Evolutionary conservation across 2,888 invertebrate species (phyloP), one percentile per base, ranked within the genome.

Genomic region (Calliphora vomitoria): DNA sequence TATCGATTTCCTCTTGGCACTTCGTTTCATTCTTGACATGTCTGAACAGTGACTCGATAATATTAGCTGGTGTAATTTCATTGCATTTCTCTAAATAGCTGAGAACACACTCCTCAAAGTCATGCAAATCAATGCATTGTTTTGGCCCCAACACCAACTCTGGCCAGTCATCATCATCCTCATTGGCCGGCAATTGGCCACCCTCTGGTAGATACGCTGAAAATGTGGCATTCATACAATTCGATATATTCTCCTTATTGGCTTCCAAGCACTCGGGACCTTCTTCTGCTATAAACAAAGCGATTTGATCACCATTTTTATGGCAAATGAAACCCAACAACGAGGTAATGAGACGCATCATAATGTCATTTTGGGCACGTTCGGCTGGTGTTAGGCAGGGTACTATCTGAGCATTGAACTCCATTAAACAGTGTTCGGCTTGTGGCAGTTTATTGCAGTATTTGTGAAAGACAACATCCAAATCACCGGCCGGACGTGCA

Each of bases 251-350:
- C 0, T 95, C 94, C 85, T 94, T 94, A 86, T 96, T 95, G 10
- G 94, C 93, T 85, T 95, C 90, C 86, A 97, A 94, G 90, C 97
- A 97, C 91, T 97, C 96, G 20, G 96, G 95, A 0, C 97, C 97
- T 44, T 96, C 95, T 91, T 97, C 97, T 8, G 97, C 96, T 82
- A 97, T 96, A 92, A 97, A 97, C 90, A 97, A 94, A 0, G 97
- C 97, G 89, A 97, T 96, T 89, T 97, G 95, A 92, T 97, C 97
- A 15, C 97, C 97, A 90, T 97, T 96, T 91, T 97, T 96, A 90
- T 94, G 95, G 92, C 97, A 97, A 53, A 96, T 94, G 91, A 97
- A 97, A 87, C 95, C 95, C 58, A 90, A 55, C 47, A 90, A 79
- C 31, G 89, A 87, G n/a, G 72, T 95, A 0, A 96, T 94, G 44